Percentiles rank a stretch among this genome's conserved stretches.
phyloP scores from a whole-genome alignment of 92 coral and sea anemone species.

The Pocillopora grandis region DNA sequence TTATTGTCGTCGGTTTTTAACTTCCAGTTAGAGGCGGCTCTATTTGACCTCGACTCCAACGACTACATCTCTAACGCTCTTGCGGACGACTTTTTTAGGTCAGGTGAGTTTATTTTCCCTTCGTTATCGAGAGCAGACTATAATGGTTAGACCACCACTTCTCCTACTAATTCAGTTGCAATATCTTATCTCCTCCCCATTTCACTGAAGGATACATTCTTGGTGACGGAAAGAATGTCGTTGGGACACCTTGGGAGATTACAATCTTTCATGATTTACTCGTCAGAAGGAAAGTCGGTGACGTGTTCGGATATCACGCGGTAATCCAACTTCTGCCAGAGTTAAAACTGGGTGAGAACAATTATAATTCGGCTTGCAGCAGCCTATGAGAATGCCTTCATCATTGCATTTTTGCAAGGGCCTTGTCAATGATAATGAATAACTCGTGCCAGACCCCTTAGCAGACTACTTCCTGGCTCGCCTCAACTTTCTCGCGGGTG shows the following conservation, averaged over 20 bases:
- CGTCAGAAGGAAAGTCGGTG: conserved; percentile 57
- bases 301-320: conserved; percentile 68
- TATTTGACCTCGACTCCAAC: conserved; percentile 56
- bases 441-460: no score
- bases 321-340: conserved; percentile 61
- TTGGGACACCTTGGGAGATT: conserved; percentile 78
- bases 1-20: not conserved
- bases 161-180: not conserved
- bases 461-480: no score
- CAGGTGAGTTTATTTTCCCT: conserved; percentile 64
- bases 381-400: not conserved
- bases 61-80: conserved; percentile 52
- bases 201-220: conserved; percentile 55
- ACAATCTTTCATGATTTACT: conserved; percentile 44
- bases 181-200: not conserved
- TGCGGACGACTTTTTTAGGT: conserved; percentile 66
- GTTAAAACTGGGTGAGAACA: conserved; percentile 66
- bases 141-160: not conserved
- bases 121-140: not conserved
- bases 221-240: conserved; percentile 54
- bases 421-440: no score
- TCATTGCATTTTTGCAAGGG: not conserved
- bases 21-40: conserved; percentile 79
- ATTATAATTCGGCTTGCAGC: not conserved
- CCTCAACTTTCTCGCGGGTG: no score